Conservation (phyloP, 2,113 vertebrate genomes). For the Solea solea region DNA sequence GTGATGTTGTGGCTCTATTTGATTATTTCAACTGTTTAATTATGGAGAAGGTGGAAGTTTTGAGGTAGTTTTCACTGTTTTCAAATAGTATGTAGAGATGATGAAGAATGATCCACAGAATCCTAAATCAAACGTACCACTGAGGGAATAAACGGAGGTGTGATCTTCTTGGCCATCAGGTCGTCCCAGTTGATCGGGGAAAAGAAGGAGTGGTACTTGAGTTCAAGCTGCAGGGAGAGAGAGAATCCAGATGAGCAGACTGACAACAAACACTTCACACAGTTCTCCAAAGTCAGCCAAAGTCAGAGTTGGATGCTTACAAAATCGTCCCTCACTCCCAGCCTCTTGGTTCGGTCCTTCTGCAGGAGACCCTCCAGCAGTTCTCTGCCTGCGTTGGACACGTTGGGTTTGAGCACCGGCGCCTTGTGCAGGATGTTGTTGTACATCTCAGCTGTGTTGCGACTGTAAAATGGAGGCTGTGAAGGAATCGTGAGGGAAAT, state of each 20-base stretch:
- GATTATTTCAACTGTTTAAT: too few relatives aligned
- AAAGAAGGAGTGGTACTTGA: conserved; percentile 83
- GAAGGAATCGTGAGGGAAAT: neutral
- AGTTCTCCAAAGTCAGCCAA: rapidly evolving
- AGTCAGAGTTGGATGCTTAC: conserved; percentile 65
- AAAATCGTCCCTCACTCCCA: conserved; percentile 82
- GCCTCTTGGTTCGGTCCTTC: conserved; percentile 82
- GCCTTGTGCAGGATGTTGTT: conserved; percentile 85
- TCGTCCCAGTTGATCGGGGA: conserved; percentile 86
- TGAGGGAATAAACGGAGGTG: conserved; percentile 80
- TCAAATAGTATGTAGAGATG: too few relatives aligned
- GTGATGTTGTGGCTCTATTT: too few relatives aligned
- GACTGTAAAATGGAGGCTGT: conserved; percentile 86
- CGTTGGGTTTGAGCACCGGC: conserved; percentile 82
- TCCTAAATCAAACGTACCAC: conserved; percentile 75
- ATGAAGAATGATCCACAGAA: neutral
- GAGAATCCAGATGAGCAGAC: neutral
- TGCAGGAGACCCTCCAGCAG: conserved; percentile 83
- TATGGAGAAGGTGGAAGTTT: too few relatives aligned
- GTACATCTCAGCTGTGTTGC: conserved; percentile 87
- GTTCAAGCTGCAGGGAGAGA: conserved; percentile 76
- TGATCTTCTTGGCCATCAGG: conserved; percentile 83
- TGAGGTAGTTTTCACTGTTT: too few relatives aligned
- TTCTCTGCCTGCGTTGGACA: conserved; percentile 81
- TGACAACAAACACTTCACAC: neutral